Evolutionary conservation across 2,888 invertebrate genomes (phyloP).

Genomic region (Caenorhabditis panamensis): DNA sequence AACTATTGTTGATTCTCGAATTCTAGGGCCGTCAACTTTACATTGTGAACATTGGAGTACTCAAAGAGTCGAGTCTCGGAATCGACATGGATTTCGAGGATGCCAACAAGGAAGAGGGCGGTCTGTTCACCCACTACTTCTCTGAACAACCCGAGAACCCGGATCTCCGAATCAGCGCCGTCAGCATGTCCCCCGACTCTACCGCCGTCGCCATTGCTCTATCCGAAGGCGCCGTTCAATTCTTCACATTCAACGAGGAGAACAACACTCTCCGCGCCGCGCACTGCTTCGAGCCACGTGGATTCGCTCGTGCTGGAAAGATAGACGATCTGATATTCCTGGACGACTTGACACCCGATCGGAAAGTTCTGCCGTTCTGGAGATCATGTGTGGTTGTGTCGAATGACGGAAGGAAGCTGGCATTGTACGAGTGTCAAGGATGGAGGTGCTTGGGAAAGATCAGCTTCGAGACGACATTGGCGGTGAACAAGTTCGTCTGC

Average conservation of each 20-base stretch:
- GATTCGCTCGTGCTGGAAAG: constrained; percentile 48
- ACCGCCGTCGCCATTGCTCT: constrained; percentile 76
- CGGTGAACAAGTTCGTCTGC: constrained; percentile 60
- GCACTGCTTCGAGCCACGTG: constrained; percentile 70
- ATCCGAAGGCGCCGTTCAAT: constrained; percentile 68
- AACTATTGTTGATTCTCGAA: neutral
- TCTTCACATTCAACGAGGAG: constrained; percentile 74
- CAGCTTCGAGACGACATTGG: constrained; percentile 87
- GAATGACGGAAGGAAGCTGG: constrained; percentile 71
- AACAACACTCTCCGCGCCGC: constrained; percentile 63
- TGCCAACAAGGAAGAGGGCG: constrained; percentile 59
- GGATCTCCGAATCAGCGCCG: constrained; percentile 61
- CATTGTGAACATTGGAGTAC: constrained; percentile 66
- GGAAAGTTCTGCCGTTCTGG: constrained; percentile 80
- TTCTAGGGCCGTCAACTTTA: constrained; percentile 71
- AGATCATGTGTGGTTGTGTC: constrained; percentile 86
- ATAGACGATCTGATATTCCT: constrained; percentile 76
- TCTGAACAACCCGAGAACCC: constrained; percentile 43
- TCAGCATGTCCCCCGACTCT: constrained; percentile 77
- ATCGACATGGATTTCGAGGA: constrained; percentile 54
- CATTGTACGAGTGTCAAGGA: constrained; percentile 84
- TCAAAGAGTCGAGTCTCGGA: constrained; percentile 37
- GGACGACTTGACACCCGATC: constrained; percentile 67
- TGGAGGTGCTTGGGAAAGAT: constrained; percentile 90
- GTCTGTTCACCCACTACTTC: constrained; percentile 58